Evolutionary conservation across 2,113 vertebrate species (phyloP).

Genomic region (Myiopsitta monachus): DNA sequence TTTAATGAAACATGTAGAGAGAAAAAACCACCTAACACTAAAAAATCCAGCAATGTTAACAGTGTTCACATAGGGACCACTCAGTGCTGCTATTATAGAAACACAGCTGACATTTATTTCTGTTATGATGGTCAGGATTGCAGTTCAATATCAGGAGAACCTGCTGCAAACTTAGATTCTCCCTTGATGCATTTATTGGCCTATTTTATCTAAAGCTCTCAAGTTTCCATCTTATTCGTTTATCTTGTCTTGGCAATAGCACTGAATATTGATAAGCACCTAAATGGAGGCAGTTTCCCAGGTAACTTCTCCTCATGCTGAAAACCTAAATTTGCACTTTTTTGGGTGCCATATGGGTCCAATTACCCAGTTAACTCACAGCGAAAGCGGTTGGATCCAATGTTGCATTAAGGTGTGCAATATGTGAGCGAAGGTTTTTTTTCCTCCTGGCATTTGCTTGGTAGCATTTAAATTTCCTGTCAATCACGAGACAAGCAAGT

Average conservation of each 20-base stretch:
- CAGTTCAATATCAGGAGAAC: neutral
- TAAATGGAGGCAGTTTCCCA: constrained; percentile 28
- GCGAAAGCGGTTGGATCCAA: neutral
- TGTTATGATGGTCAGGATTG: neutral
- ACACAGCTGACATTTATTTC: neutral
- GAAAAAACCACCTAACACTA: neutral
- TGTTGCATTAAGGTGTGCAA: neutral
- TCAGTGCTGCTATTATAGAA: neutral
- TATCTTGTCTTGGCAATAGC: neutral
- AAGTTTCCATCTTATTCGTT: neutral
- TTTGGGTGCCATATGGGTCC: constrained; percentile 8
- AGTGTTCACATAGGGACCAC: neutral
- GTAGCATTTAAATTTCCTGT: constrained; percentile 48
- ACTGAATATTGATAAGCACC: neutral
- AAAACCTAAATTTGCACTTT: constrained; percentile 15
- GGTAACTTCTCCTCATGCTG: constrained; percentile 11
- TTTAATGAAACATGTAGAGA: neutral
- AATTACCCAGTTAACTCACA: neutral
- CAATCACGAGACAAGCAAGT: constrained; percentile 33
- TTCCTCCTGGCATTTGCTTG: constrained; percentile 35
- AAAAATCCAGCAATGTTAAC: neutral
- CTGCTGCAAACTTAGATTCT: neutral
- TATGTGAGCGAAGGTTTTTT: neutral
- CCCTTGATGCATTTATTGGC: neutral
- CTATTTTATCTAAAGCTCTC: neutral